These are phyloP conservation scores for Eumaeus atala DNA, from an alignment of 1,140 invertebrate species.

Conservation along the genomic window DNA sequence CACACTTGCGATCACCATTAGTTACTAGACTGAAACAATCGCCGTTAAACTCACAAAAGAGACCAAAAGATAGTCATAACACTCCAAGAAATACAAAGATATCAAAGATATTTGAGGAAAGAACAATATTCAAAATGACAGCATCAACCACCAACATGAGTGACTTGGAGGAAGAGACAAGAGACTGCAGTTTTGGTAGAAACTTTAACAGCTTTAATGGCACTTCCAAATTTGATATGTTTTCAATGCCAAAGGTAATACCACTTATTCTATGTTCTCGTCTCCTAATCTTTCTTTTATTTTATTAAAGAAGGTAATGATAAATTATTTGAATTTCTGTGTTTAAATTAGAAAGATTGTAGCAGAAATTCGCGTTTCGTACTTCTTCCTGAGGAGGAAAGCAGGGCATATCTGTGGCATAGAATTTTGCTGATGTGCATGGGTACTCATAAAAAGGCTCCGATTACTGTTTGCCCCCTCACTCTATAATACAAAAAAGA, in stretches of 20 bases:
- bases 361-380: too few relatives aligned
- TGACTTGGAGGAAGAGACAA: constrained; percentile 53
- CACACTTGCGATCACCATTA: constrained; percentile 30
- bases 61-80: constrained; percentile 5
- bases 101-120: constrained; percentile 50
- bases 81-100: constrained; percentile 40
- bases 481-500: too few relatives aligned
- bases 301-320: too few relatives aligned
- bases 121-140: constrained; percentile 52
- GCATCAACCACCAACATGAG: constrained; percentile 49
- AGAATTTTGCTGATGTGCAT: too few relatives aligned
- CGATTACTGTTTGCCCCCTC: too few relatives aligned
- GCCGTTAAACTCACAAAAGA: constrained; percentile 12
- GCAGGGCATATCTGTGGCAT: too few relatives aligned
- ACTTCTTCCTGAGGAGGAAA: too few relatives aligned
- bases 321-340: too few relatives aligned
- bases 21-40: constrained; percentile 26
- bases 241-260: constrained; percentile 51
- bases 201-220: constrained; percentile 27
- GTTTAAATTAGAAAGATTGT: too few relatives aligned
- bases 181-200: constrained; percentile 45
- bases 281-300: too few relatives aligned
- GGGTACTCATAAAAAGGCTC: too few relatives aligned
- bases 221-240: constrained; percentile 31
- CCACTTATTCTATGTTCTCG: neutral